Evolutionary conservation across 2,888 invertebrate species (phyloP).

Genomic region (Tipula unca): DNA sequence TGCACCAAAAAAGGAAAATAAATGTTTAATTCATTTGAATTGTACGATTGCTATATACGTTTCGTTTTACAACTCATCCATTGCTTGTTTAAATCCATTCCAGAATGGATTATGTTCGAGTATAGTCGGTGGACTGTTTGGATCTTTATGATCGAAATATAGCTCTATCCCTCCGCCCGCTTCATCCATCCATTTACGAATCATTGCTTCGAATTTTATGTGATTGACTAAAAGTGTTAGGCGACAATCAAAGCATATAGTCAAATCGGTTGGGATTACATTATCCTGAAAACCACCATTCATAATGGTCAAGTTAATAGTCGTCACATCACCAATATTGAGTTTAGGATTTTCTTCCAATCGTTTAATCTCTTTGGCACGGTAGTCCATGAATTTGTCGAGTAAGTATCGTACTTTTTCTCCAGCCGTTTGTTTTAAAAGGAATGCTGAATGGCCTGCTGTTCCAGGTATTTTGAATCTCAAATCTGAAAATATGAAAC

Average conservation of each 20-base stretch:
- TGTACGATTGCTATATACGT: neutral
- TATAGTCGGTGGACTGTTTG: constrained; percentile 52
- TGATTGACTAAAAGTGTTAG: constrained; percentile 50
- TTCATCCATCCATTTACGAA: constrained; percentile 52
- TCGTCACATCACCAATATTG: constrained; percentile 61
- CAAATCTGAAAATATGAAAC: constrained; percentile 47
- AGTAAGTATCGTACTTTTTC: constrained; percentile 59
- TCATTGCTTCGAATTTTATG: constrained; percentile 49
- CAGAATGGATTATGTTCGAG: constrained; percentile 62
- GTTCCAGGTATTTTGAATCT: constrained; percentile 55
- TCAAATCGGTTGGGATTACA: constrained; percentile 65
- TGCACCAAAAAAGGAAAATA: constrained; percentile 27
- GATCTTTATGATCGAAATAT: constrained; percentile 56
- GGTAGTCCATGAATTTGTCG: constrained; percentile 55
- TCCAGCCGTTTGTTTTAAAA: constrained; percentile 60
- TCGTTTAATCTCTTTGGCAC: constrained; percentile 50
- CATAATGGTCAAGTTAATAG: constrained; percentile 60
- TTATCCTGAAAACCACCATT: constrained; percentile 75
- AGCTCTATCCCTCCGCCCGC: constrained; percentile 65
- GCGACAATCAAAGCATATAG: constrained; percentile 57
- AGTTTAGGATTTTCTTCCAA: constrained; percentile 43
- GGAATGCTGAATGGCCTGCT: constrained; percentile 68
- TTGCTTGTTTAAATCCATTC: constrained; percentile 56
- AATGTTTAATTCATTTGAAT: neutral
- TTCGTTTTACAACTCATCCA: constrained; percentile 51